These are phyloP conservation scores for Pterocles burchelli DNA, from an alignment of 2,113 vertebrate species.

Conservation along the genomic window DNA sequence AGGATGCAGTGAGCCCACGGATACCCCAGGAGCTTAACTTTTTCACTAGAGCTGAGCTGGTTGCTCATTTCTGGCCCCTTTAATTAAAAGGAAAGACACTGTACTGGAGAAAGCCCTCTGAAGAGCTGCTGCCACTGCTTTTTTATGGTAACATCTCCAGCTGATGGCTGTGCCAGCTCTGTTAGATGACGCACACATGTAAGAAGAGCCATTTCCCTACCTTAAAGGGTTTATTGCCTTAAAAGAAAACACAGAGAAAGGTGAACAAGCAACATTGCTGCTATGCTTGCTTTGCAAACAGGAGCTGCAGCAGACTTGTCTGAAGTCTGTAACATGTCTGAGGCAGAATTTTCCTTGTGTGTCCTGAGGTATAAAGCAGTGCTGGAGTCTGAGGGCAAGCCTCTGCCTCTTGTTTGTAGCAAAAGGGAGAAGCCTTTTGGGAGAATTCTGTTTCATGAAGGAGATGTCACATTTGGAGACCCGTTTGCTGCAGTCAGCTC, in stretches of 20 bases:
- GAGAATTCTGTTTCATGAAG: not conserved
- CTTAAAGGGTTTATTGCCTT: not conserved
- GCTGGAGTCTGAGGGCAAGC: not conserved
- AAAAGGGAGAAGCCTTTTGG: not conserved
- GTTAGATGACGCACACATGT: not conserved
- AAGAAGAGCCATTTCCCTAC: not conserved
- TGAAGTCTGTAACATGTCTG: not conserved
- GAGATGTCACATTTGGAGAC: not conserved
- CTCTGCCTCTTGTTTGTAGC: not conserved
- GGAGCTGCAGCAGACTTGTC: not conserved
- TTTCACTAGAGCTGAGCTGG: not conserved
- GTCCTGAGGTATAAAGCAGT: not conserved
- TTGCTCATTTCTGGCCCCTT: not conserved
- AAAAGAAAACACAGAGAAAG: not conserved
- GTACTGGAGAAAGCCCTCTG: not conserved
- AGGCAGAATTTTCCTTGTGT: not conserved
- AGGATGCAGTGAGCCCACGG: not conserved
- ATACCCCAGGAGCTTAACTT: not conserved
- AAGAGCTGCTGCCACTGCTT: not conserved
- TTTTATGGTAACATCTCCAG: not conserved
- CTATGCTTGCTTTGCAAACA: not conserved
- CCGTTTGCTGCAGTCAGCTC: not conserved
- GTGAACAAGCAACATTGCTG: not conserved
- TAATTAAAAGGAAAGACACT: not conserved
- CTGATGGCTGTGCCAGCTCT: not conserved